Percentiles rank a stretch among this genome's conserved stretches.
phyloP scores from a whole-genome alignment of 2,888 invertebrate genomes.

The Dynastes maya region DNA sequence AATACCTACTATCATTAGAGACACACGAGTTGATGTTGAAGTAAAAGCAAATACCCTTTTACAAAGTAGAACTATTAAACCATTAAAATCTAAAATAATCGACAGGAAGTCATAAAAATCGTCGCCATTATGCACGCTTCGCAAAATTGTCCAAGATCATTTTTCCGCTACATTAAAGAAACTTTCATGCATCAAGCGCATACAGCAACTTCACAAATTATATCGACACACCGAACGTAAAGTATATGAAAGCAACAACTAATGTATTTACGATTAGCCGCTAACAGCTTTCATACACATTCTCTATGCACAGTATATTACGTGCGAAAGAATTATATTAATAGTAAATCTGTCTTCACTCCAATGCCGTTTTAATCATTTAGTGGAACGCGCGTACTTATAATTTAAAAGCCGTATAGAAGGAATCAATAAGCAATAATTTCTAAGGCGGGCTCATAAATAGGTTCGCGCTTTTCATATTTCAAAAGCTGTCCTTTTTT shows the following conservation, averaged over 20 bases:
- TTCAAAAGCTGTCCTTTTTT: slow-evolving; percentile 15
- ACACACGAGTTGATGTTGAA: no score
- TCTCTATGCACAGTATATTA: slow-evolving; percentile 46
- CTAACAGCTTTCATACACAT: slow-evolving; percentile 48
- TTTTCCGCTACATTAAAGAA: slow-evolving; percentile 22
- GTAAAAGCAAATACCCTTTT: no score
- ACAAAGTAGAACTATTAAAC: no score
- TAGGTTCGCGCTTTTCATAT: slow-evolving; percentile 11
- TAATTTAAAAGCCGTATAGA: slow-evolving; percentile 35
- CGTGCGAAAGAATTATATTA: slow-evolving; percentile 51
- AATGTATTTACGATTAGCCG: slow-evolving; percentile 46
- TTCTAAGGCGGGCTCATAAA: slow-evolving; percentile 20
- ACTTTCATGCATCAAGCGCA: slow-evolving; percentile 3
- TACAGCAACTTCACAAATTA: slow-evolving; percentile 18
- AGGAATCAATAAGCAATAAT: slow-evolving; percentile 49
- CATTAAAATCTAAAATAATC: not conserved
- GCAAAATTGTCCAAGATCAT: not conserved
- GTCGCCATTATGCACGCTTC: not conserved
- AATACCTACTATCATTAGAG: no score
- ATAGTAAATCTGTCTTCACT: slow-evolving; percentile 51
- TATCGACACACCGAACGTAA: slow-evolving; percentile 16
- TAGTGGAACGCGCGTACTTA: slow-evolving; percentile 29
- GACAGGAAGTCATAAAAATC: no score
- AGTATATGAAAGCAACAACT: slow-evolving; percentile 21
- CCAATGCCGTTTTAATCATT: slow-evolving; percentile 42